Evolutionary conservation across 2,797 vertebrate species (phyloP).

Genomic region (Falco berigora): DNA sequence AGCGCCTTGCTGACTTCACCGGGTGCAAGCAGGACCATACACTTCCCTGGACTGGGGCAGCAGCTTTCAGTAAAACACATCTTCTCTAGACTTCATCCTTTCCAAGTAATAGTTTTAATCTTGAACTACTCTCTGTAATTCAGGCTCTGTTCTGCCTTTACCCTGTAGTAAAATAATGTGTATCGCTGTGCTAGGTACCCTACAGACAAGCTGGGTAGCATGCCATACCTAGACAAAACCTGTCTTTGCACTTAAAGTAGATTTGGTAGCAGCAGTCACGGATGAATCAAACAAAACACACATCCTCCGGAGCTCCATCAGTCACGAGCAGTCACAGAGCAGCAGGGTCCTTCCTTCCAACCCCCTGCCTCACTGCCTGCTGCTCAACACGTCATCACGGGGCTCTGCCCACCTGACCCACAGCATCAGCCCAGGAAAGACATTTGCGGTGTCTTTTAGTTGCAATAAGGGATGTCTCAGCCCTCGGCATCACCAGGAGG

Average conservation of each 20-base stretch:
- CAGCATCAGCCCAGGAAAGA: background rate
- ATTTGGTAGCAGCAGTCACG: background rate
- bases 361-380: background rate
- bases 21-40: background rate
- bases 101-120: background rate
- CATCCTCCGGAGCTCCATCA: background rate
- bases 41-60: background rate
- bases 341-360: background rate
- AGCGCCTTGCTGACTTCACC: background rate
- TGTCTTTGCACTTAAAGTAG: background rate
- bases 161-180: background rate
- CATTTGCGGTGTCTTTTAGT: fast-evolving
- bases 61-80: background rate
- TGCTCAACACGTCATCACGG: fast-evolving
- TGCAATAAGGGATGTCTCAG: background rate
- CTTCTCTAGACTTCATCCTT: background rate
- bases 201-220: background rate
- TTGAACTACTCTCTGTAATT: background rate
- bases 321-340: background rate
- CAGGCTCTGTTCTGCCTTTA: background rate
- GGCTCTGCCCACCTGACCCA: background rate
- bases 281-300: background rate
- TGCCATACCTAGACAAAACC: background rate
- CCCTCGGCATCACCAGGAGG: background rate
- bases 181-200: background rate